phyloP scores from a whole-genome alignment of 92 coral and sea anemone species.

The Phenganax marumi region DNA sequence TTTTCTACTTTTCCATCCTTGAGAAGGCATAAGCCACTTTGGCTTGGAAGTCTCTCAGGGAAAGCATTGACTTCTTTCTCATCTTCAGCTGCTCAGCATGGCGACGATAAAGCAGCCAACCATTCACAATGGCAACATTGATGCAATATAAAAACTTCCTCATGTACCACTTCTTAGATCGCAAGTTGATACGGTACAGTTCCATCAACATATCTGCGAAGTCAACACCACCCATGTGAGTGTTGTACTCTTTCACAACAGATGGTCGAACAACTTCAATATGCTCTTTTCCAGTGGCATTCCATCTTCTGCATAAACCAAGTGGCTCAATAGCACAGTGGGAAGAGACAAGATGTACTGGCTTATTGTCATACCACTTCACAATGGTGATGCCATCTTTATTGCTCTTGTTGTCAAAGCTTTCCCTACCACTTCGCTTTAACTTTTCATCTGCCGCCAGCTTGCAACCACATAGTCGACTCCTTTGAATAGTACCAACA shows the following conservation, averaged over 20 bases:
- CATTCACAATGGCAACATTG: background rate
- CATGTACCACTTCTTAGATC: conserved; percentile 14
- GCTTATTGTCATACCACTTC: conserved; percentile 9
- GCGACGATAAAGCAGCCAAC: conserved; percentile 25
- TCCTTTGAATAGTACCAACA: background rate
- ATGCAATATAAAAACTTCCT: background rate
- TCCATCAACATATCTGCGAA: background rate
- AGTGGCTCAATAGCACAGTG: background rate
- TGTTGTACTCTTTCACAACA: conserved; percentile 9
- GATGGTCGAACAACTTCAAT: background rate
- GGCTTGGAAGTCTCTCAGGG: conserved; percentile 20
- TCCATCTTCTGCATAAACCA: background rate
- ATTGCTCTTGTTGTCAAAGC: conserved; percentile 3
- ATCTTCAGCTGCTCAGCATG: conserved; percentile 7
- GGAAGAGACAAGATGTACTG: background rate
- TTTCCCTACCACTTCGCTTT: background rate
- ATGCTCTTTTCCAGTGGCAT: background rate
- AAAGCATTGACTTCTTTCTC: background rate
- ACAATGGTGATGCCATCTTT: conserved; percentile 7
- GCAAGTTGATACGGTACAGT: background rate
- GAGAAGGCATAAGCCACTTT: background rate
- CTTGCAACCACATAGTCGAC: conserved; percentile 2
- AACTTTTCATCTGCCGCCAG: background rate
- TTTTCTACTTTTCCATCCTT: background rate
- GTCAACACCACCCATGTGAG: conserved; percentile 19